Percentiles rank a stretch among this genome's conserved stretches.
Conservation (phyloP, 2,113 vertebrate genomes). For the Gallinago undulata region DNA sequence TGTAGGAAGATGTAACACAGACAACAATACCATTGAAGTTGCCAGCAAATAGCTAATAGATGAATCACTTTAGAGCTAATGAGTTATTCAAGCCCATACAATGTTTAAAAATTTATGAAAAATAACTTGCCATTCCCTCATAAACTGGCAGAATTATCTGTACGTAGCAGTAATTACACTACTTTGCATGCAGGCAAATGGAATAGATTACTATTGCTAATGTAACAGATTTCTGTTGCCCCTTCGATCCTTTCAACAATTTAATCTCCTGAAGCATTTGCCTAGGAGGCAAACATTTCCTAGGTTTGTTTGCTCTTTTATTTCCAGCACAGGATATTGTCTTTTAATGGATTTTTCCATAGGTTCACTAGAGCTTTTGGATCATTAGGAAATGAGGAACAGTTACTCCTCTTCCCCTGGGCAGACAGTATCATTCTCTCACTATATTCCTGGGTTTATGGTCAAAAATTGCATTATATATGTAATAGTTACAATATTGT, state of each 20-base stretch:
- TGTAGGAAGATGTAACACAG: not conserved
- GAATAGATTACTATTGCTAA: not conserved
- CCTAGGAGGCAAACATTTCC: not conserved
- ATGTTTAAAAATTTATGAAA: slow-evolving; percentile 22
- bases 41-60: slow-evolving; percentile 34
- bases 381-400: not conserved
- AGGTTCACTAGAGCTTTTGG: not conserved
- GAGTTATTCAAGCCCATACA: slow-evolving; percentile 20
- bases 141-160: not conserved
- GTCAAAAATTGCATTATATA: not conserved
- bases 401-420: not conserved
- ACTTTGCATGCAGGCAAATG: not conserved
- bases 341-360: not conserved
- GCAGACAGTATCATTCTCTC: not conserved
- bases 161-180: not conserved
- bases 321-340: not conserved
- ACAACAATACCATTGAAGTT: not conserved
- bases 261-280: not conserved
- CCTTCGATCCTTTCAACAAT: not conserved
- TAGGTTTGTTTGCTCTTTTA: not conserved
- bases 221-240: not conserved
- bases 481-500: not conserved
- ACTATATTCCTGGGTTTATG: not conserved
- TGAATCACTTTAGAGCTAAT: slow-evolving; percentile 44
- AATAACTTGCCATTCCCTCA: slow-evolving; percentile 2